Evolutionary conservation across 2,113 vertebrate species (phyloP).

Genomic region (Platysternon megacephalum): DNA sequence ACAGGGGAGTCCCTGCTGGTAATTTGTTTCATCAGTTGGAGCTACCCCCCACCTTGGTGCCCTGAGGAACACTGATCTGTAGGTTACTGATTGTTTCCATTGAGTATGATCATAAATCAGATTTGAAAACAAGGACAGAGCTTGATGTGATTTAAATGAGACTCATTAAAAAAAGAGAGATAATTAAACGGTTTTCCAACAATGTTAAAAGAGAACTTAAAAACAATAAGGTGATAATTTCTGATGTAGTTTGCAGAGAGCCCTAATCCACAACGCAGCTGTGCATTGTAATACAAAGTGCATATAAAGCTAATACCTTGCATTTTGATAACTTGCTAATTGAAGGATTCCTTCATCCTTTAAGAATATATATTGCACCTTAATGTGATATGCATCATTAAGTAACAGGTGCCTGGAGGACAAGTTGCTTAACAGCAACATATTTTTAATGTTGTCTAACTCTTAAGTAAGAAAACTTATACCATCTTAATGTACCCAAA

Average conservation of each 20-base stretch:
- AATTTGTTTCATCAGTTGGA: not conserved
- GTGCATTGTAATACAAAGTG: constrained; percentile 19
- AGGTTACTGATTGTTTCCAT: not conserved
- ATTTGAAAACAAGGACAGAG: constrained; percentile 19
- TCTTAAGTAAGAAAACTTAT: not conserved
- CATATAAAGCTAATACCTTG: constrained; percentile 50
- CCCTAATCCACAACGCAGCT: constrained; percentile 32
- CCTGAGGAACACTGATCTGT: not conserved
- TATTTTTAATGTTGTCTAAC: not conserved
- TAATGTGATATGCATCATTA: not conserved
- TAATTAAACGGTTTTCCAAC: constrained; percentile 25
- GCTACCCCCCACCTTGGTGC: not conserved
- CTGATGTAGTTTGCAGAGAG: constrained; percentile 21
- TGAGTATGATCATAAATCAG: constrained; percentile 41
- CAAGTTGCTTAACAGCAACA: not conserved
- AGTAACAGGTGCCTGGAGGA: constrained; percentile 39
- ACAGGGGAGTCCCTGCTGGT: not conserved
- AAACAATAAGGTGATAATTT: not conserved
- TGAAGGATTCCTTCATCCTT: constrained; percentile 34
- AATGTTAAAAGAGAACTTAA: constrained; percentile 39
- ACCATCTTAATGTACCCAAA: not conserved
- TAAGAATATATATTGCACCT: constrained; percentile 45
- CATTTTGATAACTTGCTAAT: constrained; percentile 61
- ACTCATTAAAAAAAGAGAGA: constrained; percentile 1
- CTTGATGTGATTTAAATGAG: constrained; percentile 28